Base-by-base conservation (phyloP, 1,140 invertebrate species). In the Drosophila varians region DNA sequence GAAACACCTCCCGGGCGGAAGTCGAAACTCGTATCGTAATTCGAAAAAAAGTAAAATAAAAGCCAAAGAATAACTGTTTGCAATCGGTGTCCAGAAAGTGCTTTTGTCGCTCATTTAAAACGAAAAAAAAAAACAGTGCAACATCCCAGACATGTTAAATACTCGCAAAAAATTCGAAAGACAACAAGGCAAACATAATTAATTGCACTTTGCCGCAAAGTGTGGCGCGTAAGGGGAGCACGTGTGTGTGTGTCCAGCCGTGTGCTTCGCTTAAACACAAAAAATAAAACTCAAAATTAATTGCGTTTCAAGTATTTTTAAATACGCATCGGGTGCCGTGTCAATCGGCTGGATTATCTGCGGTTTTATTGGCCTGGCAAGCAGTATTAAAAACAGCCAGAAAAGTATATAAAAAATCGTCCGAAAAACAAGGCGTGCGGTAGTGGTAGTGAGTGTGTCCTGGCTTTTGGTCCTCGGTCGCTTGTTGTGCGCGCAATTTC, bases 401-500 rank as follows among this genome's bases (percentile, higher is more conserved):
- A 79, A 70, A 31, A 31, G 28, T 31, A 48, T 53, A 38, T 38
- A 14, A 38, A 38, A 38, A 12, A 38, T 2, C 11, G 6, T 12
- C 2, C 9, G 6, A 14, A 16, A 38, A 38, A 38, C 4, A 38
- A 38, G 12, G 3, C 36, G 36, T 11, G n/a, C 16, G 36, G 1
- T 14, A 16, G 36, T 16, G 36, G 57, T n/a, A 42, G 34, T 46
- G 57, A 49, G 36, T 49, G 56, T 31, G 46, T 55, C 36, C 48
- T 40, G 36, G 48, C 51, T 48, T 43, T 52, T 11, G 34, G 40
- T 58, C 26, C 25, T 58, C 19, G 53, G 48, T 25, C 38, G 62
- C 26, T 68, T 84, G 75, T 84, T 80, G 80, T 86, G 82, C 69
- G 80, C 80, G 80, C 80, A 86, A 86, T 86, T 86, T 86, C 80